Base-by-base conservation (phyloP, 2,113 vertebrate genomes). In the Atrichornis clamosus region DNA sequence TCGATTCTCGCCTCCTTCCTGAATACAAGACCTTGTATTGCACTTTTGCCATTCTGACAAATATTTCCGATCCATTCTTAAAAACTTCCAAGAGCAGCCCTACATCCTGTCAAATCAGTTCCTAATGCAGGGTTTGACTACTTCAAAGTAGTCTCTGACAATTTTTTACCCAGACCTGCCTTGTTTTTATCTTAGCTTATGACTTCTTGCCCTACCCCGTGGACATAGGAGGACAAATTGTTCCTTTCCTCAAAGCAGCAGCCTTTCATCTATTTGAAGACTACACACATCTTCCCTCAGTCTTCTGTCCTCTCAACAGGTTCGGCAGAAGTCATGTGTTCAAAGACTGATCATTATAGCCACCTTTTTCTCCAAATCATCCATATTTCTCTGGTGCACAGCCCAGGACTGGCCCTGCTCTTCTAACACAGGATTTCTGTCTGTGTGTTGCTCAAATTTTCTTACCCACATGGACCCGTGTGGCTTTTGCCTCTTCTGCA, bases 201-300 rank as follows among this genome's bases (percentile, higher is more conserved):
- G 44, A 91, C 93, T 97, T 72, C 74, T 84, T 1, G 0, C 77
- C 79, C 77, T 90, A 67, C 52, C 44, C 59, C 49, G 62, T 52
- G 58, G 74, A 42, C 74, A 19, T 6, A 33, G 72, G 58, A 62
- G 94, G 93, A 93, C 74, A 94, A 91, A 79, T 62, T n/a, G 81
- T 76, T 89, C 94, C 37, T 53, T 69, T 44, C 81, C 70, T 87
- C 84, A 30, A 5, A 63, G 65, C 87, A 65, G 32, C 77, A 94
- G 77, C 87, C 84, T 95, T 96, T 96, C 26, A 95, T 93, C 77
- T 93, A 6, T 72, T 33, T 35, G 52, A 81, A 93, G 37, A 9
- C 58, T 62, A 50, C 18, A 3, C 58, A 69, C 52, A 47, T 58
- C 68, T 83, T 80, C 68, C 77, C 70, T 70, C 58, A 52, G 33